phyloP scores from a whole-genome alignment of 1,140 invertebrate species.

The Achatina immaculata region DNA sequence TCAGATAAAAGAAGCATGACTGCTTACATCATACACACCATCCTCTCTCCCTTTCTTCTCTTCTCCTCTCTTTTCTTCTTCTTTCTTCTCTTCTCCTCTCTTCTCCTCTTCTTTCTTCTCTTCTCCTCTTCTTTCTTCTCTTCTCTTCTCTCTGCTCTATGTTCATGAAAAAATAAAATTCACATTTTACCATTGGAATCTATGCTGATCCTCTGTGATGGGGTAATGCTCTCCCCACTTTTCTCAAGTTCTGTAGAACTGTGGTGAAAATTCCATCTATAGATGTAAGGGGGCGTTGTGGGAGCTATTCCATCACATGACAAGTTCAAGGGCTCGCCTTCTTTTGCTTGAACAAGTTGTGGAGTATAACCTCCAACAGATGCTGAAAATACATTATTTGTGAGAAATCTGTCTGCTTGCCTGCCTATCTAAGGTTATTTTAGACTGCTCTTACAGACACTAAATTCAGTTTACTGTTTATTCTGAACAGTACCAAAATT shows the following conservation, averaged over 20 bases:
- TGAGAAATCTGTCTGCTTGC: no score
- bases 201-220: neutral
- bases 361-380: no score
- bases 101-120: neutral
- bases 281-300: neutral
- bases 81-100: slow-evolving; percentile 7
- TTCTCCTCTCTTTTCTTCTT: neutral
- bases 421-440: no score
- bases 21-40: neutral
- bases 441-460: no score
- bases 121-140: slow-evolving; percentile 3
- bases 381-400: no score
- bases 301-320: neutral
- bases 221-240: neutral
- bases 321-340: no score
- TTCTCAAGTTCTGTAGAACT: neutral
- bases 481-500: no score
- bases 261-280: neutral
- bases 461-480: no score
- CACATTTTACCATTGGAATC: slow-evolving; percentile 1
- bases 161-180: no score
- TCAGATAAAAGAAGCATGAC: neutral
- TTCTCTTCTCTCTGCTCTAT: neutral
- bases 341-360: no score
- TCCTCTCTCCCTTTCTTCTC: slow-evolving; percentile 13